Base-by-base conservation (phyloP, 1,140 invertebrate species). In the Popillia japonica region DNA sequence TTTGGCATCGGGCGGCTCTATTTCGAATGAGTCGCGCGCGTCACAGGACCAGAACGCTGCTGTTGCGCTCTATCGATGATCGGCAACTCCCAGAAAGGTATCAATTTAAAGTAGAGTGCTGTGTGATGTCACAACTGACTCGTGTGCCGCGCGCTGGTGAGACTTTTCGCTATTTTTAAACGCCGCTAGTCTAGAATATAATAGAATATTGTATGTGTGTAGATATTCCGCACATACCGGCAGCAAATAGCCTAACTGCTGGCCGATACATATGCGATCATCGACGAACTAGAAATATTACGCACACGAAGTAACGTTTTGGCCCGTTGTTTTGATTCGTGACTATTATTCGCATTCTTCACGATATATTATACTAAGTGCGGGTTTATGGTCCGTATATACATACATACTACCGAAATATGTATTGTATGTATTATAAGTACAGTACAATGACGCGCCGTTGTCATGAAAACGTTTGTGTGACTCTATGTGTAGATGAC, bases 31-130 rank as follows among this genome's bases (percentile, higher is more conserved):
- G 77, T 48, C 27, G 41, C 42, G 74, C 61, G 61, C 80, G 78
- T 79, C 78, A 77, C 61, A 22, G 64, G 55, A 2, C 27, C 48
- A 68, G 75, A n/a, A 17, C 61, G 27, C 22, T 68, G 61, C 61
- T 17, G 61, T 34, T 27, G 27, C 27, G 27, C 27, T 34, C 27
- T 34, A 4, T 34, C 27, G 27, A 34, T 34, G 61, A 68, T 68
- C 61, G 17, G 77, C 78, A 79, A 82, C 81, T 82, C 82, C 82
- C 72, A 78, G 81, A 82, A 83, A 81, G 82, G 82, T 80, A 80
- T 76, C 80, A 82, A 81, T 81, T 82, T 78, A 77, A 80, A 20
- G 68, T 44, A 76, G 55, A 42, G 72, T 55, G 79, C 64, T 79
- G 78, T 40, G 68, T 82, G 81, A 80, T 82, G 79, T 79, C 79